Base-by-base conservation (phyloP, 2,888 invertebrate species). In the Agapetus fuscipes region DNA sequence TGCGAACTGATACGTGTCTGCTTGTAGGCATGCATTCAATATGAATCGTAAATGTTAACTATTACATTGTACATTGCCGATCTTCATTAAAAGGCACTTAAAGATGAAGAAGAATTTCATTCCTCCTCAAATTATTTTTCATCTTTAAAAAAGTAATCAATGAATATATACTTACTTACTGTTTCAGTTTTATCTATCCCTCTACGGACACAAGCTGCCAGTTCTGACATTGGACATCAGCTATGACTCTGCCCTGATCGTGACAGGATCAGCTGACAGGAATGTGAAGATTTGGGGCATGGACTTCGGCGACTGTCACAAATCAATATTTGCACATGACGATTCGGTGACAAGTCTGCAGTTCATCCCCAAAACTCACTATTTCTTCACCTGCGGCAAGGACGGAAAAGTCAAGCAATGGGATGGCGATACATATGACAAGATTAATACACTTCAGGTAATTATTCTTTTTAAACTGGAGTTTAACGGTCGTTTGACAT, bases 241-340 rank as follows among this genome's bases (percentile, higher is more conserved):
- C 10, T 82, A 83, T 50, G 93, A 93, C 59, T 84, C 83, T 0
- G 75, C 77, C 7, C 59, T 97, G 15, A 83, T 97, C 48, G 88
- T 81, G 7, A 95, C 97, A 0, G 97, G 96, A 5, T 95, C 96
- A 2, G 87, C 88, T 0, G 98, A 98, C 67, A 77, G 94, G 27
- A 95, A 90, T 59, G 78, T 97, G 17, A 95, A 96, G 69, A 82
- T 98, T 46, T 99, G 97, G 97, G 97, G 97, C 24, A 74, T 97
- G 65, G 95, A 97, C 64, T 97, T 94, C 60, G 97, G 97, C n/a
- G 95, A 98, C 61, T 96, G 95, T 52, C 96, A 94, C 64, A 80
- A 80, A 54, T 94, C 94, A 0, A 74, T 97, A 50, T 91, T 95
- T 61, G 96, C 95, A 0, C 97, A 98, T 60, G 93, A 96, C 54